Evolutionary conservation across 2,797 vertebrate species (phyloP).

Genomic region (Ptychadena robeensis): DNA sequence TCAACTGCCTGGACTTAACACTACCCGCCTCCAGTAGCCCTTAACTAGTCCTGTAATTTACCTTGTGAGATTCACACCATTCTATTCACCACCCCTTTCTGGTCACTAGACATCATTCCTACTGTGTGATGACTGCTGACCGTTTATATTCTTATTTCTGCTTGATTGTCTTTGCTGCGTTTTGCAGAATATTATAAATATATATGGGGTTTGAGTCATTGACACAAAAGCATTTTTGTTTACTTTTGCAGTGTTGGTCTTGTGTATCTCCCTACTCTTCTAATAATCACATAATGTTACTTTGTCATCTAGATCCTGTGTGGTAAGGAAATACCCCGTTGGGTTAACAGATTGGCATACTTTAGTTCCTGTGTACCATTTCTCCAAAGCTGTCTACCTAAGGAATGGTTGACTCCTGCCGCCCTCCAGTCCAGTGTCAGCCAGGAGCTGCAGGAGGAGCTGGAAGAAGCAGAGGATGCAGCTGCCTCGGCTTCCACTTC

Average conservation of each 20-base stretch:
- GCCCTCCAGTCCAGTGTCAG: slow-evolving; percentile 97
- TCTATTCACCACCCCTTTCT: too few relatives aligned
- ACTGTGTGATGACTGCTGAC: too few relatives aligned
- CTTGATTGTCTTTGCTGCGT: too few relatives aligned
- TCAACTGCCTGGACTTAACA: too few relatives aligned
- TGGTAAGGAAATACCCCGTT: slow-evolving; percentile 95
- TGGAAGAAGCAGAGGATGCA: slow-evolving; percentile 92
- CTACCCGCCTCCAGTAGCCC: too few relatives aligned
- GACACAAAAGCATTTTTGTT: not conserved
- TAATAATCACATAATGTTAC: slow-evolving; percentile 8
- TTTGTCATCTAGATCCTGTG: slow-evolving; percentile 85
- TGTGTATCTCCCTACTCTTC: not conserved
- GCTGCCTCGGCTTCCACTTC: slow-evolving; percentile 83
- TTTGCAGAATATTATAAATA: too few relatives aligned
- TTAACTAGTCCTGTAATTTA: too few relatives aligned
- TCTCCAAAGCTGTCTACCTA: slow-evolving; percentile 97
- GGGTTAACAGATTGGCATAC: slow-evolving; percentile 98
- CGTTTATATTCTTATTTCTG: too few relatives aligned
- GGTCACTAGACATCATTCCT: too few relatives aligned
- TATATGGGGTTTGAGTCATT: not conserved
- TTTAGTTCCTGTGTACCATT: slow-evolving; percentile 99
- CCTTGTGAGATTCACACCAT: too few relatives aligned
- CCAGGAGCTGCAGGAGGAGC: slow-evolving; percentile 92
- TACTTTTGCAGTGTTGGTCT: not conserved
- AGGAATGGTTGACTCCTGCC: slow-evolving; percentile 97